Conservation (phyloP, 2,888 invertebrate species). For the Stenodera caucasica region DNA sequence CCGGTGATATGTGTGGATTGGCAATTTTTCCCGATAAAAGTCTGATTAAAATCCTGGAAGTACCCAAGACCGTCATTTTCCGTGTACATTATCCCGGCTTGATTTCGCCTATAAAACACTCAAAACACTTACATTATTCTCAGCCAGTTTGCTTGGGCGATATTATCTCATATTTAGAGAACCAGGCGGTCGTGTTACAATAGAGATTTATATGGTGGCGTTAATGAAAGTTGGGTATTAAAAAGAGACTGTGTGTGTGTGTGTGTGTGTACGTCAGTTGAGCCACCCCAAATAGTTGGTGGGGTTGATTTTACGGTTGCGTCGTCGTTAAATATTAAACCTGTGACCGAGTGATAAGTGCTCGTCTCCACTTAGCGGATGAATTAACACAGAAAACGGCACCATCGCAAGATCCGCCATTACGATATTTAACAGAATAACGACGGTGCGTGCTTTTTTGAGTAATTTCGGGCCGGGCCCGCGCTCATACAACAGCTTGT, state of each 20-base stretch:
- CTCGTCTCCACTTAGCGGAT: conserved; percentile 50
- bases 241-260: conserved; percentile 52
- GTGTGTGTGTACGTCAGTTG: conserved; percentile 39
- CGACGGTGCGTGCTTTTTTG: conserved; percentile 50
- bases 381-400: conserved; percentile 45
- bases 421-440: conserved; percentile 49
- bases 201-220: conserved; percentile 54
- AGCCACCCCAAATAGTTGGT: conserved; percentile 35
- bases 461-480: conserved; percentile 36
- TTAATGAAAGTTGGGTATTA: conserved; percentile 56
- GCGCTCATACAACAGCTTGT: conserved; percentile 20
- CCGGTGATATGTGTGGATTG: background rate
- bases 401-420: conserved; percentile 42
- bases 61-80: conserved; percentile 1
- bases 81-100: conserved; percentile 15
- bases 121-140: conserved; percentile 50
- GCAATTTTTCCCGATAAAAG: conserved; percentile 4
- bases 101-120: conserved; percentile 39
- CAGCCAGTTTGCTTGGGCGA: conserved; percentile 34
- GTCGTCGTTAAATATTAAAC: conserved; percentile 53
- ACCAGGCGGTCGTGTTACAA: conserved; percentile 46
- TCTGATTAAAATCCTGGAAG: conserved; percentile 1
- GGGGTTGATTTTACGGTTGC: conserved; percentile 43
- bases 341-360: conserved; percentile 53
- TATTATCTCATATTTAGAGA: conserved; percentile 53